These are phyloP conservation scores for Zoanthus gigantus DNA, from an alignment of 92 coral and sea anemone genomes.

Conservation along the genomic window DNA sequence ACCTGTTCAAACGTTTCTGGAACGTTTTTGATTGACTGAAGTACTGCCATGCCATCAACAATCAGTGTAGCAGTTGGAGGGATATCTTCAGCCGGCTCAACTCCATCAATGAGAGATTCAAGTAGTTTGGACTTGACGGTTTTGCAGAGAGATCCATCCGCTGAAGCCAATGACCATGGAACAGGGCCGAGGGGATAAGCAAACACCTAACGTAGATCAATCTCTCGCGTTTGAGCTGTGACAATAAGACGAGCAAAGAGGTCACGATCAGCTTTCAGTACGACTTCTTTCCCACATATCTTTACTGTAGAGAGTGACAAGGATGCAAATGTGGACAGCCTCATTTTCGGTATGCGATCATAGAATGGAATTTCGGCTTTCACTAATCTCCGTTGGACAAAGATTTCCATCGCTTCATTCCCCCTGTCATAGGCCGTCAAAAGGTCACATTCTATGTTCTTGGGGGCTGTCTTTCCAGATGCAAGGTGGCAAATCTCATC, in stretches of 20 bases:
- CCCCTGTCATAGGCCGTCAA: conserved; percentile 62
- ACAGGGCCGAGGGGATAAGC: conserved; percentile 67
- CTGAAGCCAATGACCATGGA: conserved; percentile 73
- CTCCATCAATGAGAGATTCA: conserved; percentile 49
- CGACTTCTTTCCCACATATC: conserved; percentile 58
- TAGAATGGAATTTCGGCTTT: conserved; percentile 56
- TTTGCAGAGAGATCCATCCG: conserved; percentile 77
- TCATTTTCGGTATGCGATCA: conserved; percentile 54
- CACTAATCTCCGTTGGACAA: conserved; percentile 42
- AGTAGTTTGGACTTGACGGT: conserved; percentile 71
- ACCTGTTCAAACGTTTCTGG: conserved; percentile 57
- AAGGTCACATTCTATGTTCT: conserved; percentile 55
- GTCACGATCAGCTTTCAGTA: conserved; percentile 70
- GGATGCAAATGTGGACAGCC: conserved; percentile 65
- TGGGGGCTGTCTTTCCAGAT: conserved; percentile 57
- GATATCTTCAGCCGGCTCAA: conserved; percentile 75
- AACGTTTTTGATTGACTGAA: conserved; percentile 57
- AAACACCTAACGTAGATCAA: conserved; percentile 64
- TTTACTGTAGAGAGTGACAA: conserved; percentile 48
- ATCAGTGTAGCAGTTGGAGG: conserved; percentile 72
- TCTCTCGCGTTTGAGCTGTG: conserved; percentile 67
- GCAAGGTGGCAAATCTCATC: conserved; percentile 55
- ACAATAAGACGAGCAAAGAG: conserved; percentile 70
- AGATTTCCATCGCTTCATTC: conserved; percentile 55
- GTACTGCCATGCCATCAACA: conserved; percentile 71